Evolutionary conservation across 2,113 vertebrate genomes (phyloP).

Genomic region (Elachura formosa): DNA sequence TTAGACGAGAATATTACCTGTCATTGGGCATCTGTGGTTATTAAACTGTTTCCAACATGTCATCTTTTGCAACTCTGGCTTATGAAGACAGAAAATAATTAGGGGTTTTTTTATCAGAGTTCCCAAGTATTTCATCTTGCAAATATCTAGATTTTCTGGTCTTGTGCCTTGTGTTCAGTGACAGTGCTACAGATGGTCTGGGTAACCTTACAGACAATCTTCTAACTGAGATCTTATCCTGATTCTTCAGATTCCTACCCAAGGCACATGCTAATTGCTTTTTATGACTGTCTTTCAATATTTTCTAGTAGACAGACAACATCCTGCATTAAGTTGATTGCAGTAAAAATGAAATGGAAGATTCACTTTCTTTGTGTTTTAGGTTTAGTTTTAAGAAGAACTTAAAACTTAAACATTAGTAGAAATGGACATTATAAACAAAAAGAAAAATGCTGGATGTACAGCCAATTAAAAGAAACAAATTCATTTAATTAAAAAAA

Average conservation of each 20-base stretch:
- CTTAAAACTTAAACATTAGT: not conserved
- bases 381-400: not conserved
- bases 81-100: conserved; percentile 36
- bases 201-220: conserved; percentile 27
- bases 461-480: not conserved
- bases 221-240: not conserved
- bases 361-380: not conserved
- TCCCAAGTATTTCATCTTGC: not conserved
- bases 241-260: not conserved
- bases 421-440: not conserved
- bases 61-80: not conserved
- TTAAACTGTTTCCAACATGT: conserved; percentile 18
- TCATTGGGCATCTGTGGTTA: conserved; percentile 30
- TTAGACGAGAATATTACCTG: conserved; percentile 20
- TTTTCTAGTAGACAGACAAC: not conserved
- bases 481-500: not conserved
- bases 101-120: not conserved
- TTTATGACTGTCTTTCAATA: not conserved
- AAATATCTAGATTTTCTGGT: conserved; percentile 35
- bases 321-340: not conserved
- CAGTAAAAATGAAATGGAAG: not conserved
- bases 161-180: conserved; percentile 27
- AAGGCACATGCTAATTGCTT: not conserved
- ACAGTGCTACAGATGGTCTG: conserved; percentile 40
- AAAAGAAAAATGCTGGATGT: not conserved